Percentiles rank a stretch among this genome's conserved stretches.
phyloP scores from a whole-genome alignment of 2,113 vertebrate genomes.

The Scytalopus superciliaris region DNA sequence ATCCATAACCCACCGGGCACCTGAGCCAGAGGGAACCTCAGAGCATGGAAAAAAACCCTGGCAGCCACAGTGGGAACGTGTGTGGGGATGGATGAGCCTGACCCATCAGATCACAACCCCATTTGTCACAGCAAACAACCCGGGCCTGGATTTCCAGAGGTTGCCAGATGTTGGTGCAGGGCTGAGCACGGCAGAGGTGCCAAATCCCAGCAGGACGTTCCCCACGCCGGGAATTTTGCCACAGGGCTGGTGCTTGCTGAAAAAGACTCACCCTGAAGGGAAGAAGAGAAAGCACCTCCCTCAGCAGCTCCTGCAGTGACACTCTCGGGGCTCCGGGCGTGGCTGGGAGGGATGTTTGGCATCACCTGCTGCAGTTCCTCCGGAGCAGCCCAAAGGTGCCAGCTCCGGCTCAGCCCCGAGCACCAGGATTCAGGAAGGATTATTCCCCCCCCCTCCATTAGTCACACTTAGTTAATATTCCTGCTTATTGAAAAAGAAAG shows the following conservation, averaged over 20 bases:
- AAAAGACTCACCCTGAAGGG: background rate
- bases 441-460: background rate
- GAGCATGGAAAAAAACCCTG: background rate
- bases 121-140: background rate
- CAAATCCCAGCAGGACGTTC: accelerated
- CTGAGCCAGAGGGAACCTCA: accelerated
- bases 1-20: background rate
- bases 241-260: background rate
- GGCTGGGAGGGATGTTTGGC: background rate
- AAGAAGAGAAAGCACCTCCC: background rate
- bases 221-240: background rate
- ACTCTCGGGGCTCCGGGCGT: accelerated
- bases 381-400: background rate
- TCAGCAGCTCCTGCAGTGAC: background rate
- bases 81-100: background rate
- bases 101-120: background rate
- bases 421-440: background rate
- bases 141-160: background rate
- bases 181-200: background rate
- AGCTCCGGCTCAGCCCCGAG: background rate
- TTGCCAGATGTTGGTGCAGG: background rate
- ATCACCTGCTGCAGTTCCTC: background rate
- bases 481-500: conserved; percentile 5
- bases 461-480: background rate
- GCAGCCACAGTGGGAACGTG: accelerated